A percentile compares a stretch with the other conserved stretches of the same genome.
Evolutionary conservation across 2,113 vertebrate genomes (phyloP).

Genomic region (Ia io): DNA sequence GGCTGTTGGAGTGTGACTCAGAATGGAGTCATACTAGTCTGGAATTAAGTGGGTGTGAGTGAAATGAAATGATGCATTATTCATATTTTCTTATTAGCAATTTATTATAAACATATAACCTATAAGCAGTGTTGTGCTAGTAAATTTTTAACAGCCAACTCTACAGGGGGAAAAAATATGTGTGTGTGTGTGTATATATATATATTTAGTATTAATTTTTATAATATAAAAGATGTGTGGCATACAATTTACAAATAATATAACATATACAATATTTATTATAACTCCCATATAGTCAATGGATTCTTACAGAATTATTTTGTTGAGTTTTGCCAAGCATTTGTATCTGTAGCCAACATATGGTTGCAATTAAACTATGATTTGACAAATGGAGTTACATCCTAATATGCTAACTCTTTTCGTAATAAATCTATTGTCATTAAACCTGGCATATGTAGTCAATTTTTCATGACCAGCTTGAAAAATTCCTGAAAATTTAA

Average conservation of each 20-base stretch:
- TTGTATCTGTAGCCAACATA: conserved; percentile 33
- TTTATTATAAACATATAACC: conserved; percentile 3
- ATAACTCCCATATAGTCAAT: not conserved
- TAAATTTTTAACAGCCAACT: conserved; percentile 13
- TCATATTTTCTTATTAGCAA: conserved; percentile 44
- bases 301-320: conserved; percentile 4
- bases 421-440: conserved; percentile 42
- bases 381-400: conserved; percentile 37
- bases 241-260: conserved; percentile 37
- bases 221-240: conserved; percentile 25
- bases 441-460: conserved; percentile 47
- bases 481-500: conserved; percentile 54
- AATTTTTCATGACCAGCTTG: conserved; percentile 50
- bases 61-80: not conserved
- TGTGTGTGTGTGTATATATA: not conserved
- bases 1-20: not conserved
- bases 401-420: conserved; percentile 34
- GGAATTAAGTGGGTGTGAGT: not conserved
- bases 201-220: conserved; percentile 36
- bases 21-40: not conserved
- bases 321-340: conserved; percentile 40
- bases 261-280: conserved; percentile 20
- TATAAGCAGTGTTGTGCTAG: not conserved
- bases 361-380: not conserved
- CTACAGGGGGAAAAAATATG: not conserved